Conservation (phyloP, 2,888 invertebrate genomes). For the Brenthis ino region DNA sequence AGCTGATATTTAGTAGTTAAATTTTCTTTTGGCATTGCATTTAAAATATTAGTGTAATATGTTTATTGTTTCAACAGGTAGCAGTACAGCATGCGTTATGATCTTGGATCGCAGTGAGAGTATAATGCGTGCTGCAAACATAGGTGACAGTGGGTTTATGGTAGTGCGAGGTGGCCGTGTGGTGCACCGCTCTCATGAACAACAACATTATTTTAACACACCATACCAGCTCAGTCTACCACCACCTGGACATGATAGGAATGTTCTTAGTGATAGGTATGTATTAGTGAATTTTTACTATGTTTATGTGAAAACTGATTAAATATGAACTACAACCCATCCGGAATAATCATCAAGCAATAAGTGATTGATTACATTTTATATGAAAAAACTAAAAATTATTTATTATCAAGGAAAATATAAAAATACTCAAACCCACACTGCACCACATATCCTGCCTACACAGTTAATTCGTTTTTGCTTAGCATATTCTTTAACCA, state of each 20-base stretch:
- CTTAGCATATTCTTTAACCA: too few species aligned
- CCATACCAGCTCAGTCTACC: constrained; percentile 98
- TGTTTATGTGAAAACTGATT: too few species aligned
- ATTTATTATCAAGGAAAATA: too few species aligned
- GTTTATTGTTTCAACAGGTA: constrained; percentile 83
- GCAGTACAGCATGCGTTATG: constrained; percentile 98
- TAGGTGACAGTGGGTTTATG: constrained; percentile 99
- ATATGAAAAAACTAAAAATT: too few species aligned
- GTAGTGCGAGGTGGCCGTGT: constrained; percentile 93
- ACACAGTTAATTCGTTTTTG: too few species aligned
- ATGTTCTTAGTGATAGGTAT: constrained; percentile 94
- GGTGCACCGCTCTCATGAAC: constrained; percentile 96
- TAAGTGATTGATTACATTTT: too few species aligned
- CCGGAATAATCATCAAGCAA: too few species aligned
- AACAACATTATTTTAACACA: constrained; percentile 99
- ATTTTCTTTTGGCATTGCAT: neutral
- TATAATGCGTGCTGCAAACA: constrained; percentile 96
- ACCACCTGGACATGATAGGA: constrained; percentile 93
- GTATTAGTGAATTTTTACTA: neutral
- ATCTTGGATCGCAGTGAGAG: constrained; percentile 94
- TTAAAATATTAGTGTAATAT: neutral
- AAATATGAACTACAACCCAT: too few species aligned
- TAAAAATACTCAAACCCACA: too few species aligned
- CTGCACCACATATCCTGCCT: too few species aligned
- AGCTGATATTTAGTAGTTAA: too few species aligned